phyloP scores from a whole-genome alignment of 2,797 vertebrate genomes.

The Labeo calbasu region DNA sequence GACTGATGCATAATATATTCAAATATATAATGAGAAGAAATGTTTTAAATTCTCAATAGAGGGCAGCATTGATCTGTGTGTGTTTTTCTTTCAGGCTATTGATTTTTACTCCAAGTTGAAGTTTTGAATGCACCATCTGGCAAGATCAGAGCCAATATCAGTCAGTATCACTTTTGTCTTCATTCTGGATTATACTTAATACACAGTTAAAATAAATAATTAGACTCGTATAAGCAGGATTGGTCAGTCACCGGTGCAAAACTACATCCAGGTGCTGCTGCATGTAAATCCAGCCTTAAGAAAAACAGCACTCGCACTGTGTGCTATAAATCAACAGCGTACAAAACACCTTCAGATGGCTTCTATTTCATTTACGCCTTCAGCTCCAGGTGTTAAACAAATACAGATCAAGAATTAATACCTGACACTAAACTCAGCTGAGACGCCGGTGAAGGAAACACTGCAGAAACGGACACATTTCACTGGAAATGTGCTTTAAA shows the following conservation, averaged over 20 bases:
- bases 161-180: not conserved
- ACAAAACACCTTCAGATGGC: not conserved
- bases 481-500: not conserved
- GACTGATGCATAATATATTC: not conserved
- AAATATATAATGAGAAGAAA: not conserved
- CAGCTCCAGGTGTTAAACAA: slow-evolving; percentile 6
- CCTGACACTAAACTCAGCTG: not conserved
- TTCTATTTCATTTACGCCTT: not conserved
- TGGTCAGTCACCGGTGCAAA: not conserved
- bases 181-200: not conserved
- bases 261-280: not conserved
- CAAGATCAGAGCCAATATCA: not conserved
- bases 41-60: slow-evolving; percentile 37
- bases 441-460: not conserved
- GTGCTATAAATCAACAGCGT: not conserved
- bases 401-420: not conserved
- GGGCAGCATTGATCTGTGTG: slow-evolving; percentile 57
- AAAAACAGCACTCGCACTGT: not conserved
- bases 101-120: not conserved
- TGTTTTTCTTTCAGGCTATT: not conserved
- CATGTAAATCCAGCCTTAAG: not conserved
- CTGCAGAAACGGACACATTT: not conserved
- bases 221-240: not conserved
- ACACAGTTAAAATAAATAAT: not conserved
- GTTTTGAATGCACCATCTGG: slow-evolving; percentile 9